phyloP scores from a whole-genome alignment of 1,140 invertebrate genomes.

The Panulirus ornatus region DNA sequence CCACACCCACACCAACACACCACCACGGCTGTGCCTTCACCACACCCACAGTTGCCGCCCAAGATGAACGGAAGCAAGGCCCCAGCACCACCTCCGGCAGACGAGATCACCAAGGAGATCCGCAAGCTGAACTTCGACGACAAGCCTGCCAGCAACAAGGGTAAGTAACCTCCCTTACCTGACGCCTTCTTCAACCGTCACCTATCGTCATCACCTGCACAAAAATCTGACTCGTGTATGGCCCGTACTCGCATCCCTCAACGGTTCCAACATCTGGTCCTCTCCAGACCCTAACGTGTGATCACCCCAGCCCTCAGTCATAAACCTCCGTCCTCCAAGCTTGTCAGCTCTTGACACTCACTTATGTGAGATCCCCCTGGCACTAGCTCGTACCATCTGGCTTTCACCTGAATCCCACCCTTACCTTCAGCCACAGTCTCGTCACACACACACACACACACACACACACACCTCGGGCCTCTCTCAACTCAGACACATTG shows the following conservation, averaged over 20 bases:
- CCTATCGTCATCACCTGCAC: too few relatives aligned
- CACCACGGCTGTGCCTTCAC: background rate
- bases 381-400: background rate
- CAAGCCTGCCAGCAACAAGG: constrained; percentile 32
- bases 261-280: too few relatives aligned
- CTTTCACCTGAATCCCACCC: background rate
- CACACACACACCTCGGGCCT: background rate
- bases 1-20: background rate
- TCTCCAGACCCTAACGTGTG: too few relatives aligned
- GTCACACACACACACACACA: background rate
- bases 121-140: constrained; percentile 55
- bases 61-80: constrained; percentile 61
- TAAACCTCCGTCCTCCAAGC: too few relatives aligned
- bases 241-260: too few relatives aligned
- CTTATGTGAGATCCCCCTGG: too few relatives aligned
- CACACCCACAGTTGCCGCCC: constrained; percentile 47
- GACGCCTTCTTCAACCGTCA: too few relatives aligned
- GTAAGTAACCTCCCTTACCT: background rate
- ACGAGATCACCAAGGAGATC: constrained; percentile 66
- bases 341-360: too few relatives aligned
- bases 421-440: background rate
- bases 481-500: background rate
- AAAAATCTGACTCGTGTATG: too few relatives aligned
- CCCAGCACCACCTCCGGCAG: constrained; percentile 44
- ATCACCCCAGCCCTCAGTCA: too few relatives aligned